phyloP scores from a whole-genome alignment of 2,888 invertebrate species.

The Rhingia campestris region DNA sequence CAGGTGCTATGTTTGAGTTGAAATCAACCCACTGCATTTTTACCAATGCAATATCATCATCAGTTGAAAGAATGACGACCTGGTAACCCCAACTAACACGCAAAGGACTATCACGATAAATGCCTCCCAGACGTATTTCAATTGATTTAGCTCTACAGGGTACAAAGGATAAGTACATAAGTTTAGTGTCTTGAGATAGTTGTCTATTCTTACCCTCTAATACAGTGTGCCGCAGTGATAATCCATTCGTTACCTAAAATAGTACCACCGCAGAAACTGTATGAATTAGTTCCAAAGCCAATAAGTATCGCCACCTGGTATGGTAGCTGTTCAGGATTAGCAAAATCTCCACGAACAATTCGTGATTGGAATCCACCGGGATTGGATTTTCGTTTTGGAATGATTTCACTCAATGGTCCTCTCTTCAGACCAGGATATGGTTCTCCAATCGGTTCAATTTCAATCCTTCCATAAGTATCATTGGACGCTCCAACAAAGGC shows the following conservation, averaged over 20 bases:
- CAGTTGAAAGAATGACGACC: conserved; percentile 77
- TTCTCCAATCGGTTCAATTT: no score
- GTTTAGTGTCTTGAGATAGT: not conserved
- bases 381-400: no score
- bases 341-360: conserved; percentile 15
- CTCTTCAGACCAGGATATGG: no score
- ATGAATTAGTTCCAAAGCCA: not conserved
- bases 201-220: conserved; percentile 77
- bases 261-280: conserved; percentile 79
- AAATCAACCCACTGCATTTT: conserved; percentile 78
- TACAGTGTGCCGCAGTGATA: conserved; percentile 82
- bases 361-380: not conserved
- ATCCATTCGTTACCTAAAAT: conserved; percentile 80
- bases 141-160: conserved; percentile 2
- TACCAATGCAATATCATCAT: conserved; percentile 81
- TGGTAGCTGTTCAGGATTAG: conserved; percentile 3
- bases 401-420: no score
- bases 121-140: conserved; percentile 45
- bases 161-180: no score
- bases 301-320: conserved; percentile 24
- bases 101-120: conserved; percentile 10
- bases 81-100: conserved; percentile 14
- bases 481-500: no score
- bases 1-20: conserved; percentile 78
- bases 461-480: no score